Conservation (phyloP, 2,797 vertebrate species). For the Coregonus ussuriensis region DNA sequence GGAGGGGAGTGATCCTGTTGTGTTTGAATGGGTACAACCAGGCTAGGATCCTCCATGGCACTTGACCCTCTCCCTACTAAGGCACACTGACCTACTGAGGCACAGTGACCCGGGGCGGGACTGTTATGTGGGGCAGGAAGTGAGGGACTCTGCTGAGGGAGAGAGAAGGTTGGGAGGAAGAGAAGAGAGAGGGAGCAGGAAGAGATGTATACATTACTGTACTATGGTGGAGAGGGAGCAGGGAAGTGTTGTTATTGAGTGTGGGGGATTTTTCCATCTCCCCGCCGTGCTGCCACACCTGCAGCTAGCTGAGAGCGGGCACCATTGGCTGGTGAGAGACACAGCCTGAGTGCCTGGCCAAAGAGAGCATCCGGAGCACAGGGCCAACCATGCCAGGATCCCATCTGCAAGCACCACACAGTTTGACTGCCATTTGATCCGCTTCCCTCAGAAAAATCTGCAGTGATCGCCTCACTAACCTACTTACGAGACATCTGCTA, state of each 20-base stretch:
- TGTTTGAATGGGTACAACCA: neutral
- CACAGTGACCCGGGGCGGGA: neutral
- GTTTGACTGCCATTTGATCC: conserved; percentile 54
- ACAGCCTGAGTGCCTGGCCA: conserved; percentile 43
- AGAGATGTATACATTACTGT: conserved; percentile 15
- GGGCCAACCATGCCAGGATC: conserved; percentile 44
- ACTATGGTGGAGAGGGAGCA: neutral
- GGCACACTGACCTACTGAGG: neutral
- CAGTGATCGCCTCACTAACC: conserved; percentile 36
- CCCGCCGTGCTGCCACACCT: neutral
- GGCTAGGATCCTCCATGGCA: neutral
- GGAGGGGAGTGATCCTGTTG: conserved; percentile 15
- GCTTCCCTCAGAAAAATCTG: conserved; percentile 20
- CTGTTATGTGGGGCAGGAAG: neutral
- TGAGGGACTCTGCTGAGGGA: neutral
- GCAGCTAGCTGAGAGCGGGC: neutral
- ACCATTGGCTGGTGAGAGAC: conserved; percentile 29
- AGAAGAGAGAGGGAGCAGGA: conserved; percentile 2
- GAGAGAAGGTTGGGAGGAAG: neutral
- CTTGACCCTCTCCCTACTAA: neutral
- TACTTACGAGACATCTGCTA: conserved; percentile 45
- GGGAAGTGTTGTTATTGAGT: neutral
- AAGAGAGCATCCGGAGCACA: conserved; percentile 41
- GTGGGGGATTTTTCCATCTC: neutral
- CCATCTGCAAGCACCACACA: conserved; percentile 55